A percentile compares a stretch with the other conserved stretches of the same genome.
phyloP scores from a whole-genome alignment of 2,888 invertebrate genomes.

The Lapara coniferarum region DNA sequence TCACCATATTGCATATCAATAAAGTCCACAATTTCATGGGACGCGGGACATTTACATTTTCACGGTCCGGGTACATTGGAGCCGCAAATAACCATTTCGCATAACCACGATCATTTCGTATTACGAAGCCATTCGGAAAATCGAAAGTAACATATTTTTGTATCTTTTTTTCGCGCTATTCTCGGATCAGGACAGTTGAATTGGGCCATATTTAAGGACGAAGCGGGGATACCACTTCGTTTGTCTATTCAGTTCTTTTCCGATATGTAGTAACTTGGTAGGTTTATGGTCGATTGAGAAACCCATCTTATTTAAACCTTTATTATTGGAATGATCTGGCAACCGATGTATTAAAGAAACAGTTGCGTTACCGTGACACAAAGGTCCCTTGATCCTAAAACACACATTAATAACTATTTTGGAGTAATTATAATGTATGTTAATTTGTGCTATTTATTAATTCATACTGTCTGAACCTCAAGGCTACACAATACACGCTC shows the following conservation, averaged over 20 bases:
- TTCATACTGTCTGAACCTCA: no score
- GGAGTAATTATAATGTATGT: no score
- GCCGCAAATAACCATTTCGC: constrained; percentile 37
- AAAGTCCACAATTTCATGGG: constrained; percentile 26
- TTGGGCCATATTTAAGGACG: neutral
- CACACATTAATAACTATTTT: neutral
- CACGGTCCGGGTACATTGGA: constrained; percentile 33
- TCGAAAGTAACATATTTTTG: constrained; percentile 32
- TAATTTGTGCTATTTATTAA: no score
- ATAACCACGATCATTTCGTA: constrained; percentile 36
- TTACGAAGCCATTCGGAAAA: constrained; percentile 34
- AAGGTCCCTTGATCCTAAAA: no score
- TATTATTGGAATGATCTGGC: no score
- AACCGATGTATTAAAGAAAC: no score
- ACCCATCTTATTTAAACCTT: no score
- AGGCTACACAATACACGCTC: no score
- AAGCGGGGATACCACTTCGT: neutral
- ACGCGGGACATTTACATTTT: constrained; percentile 38
- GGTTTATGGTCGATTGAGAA: no score
- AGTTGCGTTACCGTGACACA: no score
- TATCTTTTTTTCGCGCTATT: constrained; percentile 1
- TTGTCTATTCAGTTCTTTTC: neutral
- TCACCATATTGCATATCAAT: constrained; percentile 25
- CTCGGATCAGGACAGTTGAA: neutral
- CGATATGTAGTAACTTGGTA: neutral